These are phyloP conservation scores for Tragelaphus scriptus DNA, from an alignment of 2,113 vertebrate species.

Conservation along the genomic window DNA sequence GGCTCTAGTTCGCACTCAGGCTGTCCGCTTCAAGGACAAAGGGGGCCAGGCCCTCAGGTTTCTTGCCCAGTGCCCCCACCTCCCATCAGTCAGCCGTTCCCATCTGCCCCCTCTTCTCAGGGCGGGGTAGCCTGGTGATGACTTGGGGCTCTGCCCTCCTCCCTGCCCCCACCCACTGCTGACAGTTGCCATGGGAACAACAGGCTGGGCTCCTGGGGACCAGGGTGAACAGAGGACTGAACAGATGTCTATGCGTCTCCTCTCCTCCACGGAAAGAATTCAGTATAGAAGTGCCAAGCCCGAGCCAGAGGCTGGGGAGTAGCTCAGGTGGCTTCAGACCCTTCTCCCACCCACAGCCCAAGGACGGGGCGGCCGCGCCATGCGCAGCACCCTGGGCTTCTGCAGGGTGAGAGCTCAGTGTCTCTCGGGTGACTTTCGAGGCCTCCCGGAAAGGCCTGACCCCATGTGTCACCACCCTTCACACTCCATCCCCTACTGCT, in stretches of 20 bases:
- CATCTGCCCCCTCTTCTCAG: not conserved
- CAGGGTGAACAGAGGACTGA: not conserved
- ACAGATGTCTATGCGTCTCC: not conserved
- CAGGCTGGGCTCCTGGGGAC: not conserved
- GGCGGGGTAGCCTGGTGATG: not conserved
- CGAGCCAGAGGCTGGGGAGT: not conserved
- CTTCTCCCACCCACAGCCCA: too few relatives aligned
- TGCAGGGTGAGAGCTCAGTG: not conserved
- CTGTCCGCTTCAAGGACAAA: not conserved
- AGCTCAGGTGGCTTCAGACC: not conserved
- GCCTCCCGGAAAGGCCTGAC: not conserved
- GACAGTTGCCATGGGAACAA: conserved; percentile 50
- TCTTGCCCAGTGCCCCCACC: not conserved
- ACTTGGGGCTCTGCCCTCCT: not conserved
- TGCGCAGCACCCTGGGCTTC: not conserved
- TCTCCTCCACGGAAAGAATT: not conserved
- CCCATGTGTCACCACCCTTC: rapidly evolving
- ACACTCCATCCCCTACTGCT: not conserved
- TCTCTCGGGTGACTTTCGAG: not conserved
- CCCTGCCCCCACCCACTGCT: not conserved
- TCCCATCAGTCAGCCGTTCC: not conserved
- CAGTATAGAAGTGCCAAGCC: not conserved
- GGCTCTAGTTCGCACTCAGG: not conserved
- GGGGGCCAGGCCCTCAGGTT: not conserved
- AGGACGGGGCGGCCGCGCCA: too few relatives aligned